Conservation (phyloP, 1,140 invertebrate genomes). For the Drosophila bifasciata region DNA sequence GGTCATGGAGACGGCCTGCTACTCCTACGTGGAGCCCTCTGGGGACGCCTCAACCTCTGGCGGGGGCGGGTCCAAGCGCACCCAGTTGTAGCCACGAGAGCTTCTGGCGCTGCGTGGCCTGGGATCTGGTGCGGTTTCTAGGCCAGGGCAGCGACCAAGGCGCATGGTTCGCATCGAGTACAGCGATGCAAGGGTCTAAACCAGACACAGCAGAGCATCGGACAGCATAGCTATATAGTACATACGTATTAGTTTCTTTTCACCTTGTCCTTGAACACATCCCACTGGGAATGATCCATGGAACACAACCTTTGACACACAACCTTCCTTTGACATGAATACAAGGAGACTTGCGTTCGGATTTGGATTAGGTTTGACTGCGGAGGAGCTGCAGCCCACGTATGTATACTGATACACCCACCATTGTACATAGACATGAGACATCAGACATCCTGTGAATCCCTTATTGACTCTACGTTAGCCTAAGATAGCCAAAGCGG, state of each 20-base stretch:
- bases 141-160: conserved; percentile 57
- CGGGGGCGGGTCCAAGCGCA: conserved; percentile 46
- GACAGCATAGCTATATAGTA: too few relatives aligned
- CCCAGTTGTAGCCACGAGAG: conserved; percentile 79
- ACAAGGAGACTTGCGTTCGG: background rate
- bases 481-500: conserved; percentile 42
- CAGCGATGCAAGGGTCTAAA: conserved; percentile 66
- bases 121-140: conserved; percentile 31
- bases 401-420: conserved; percentile 3
- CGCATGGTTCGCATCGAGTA: conserved; percentile 73
- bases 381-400: background rate
- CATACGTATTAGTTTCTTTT: background rate
- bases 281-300: background rate
- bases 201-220: too few relatives aligned
- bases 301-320: background rate
- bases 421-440: conserved; percentile 29
- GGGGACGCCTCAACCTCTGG: conserved; percentile 29
- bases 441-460: conserved; percentile 2
- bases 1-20: conserved; percentile 79
- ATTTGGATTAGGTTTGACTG: conserved; percentile 1
- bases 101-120: conserved; percentile 66
- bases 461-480: conserved; percentile 7
- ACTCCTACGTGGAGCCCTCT: conserved; percentile 68
- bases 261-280: too few relatives aligned
- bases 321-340: conserved; percentile 6